These are phyloP conservation scores for Ammodytes marinus DNA, from an alignment of 2,113 vertebrate genomes.

Conservation along the genomic window DNA sequence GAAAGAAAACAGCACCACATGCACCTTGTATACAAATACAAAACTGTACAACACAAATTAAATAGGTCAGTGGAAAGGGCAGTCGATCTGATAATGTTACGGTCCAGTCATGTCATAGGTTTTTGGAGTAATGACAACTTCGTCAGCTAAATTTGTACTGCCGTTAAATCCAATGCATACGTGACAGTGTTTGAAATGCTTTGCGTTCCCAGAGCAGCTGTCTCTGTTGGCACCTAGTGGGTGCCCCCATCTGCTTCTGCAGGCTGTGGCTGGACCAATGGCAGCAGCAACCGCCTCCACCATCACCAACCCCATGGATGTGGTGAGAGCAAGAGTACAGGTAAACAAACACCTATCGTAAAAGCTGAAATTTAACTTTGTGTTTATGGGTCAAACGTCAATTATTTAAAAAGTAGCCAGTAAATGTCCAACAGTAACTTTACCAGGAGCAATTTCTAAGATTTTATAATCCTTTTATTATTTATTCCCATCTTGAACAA, in stretches of 20 bases:
- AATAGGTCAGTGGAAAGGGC: not conserved
- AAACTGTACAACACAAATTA: not conserved
- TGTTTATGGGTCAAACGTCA: not conserved
- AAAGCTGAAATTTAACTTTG: not conserved
- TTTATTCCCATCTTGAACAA: too few relatives aligned
- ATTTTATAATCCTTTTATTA: not conserved
- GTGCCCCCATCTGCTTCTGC: conserved; percentile 95
- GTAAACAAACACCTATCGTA: conserved; percentile 75
- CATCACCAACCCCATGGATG: conserved; percentile 98
- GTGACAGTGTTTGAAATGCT: not conserved
- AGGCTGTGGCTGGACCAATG: conserved; percentile 93
- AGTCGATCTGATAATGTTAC: not conserved
- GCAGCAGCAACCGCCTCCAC: conserved; percentile 95
- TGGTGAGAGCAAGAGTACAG: conserved; percentile 96
- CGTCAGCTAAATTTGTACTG: not conserved
- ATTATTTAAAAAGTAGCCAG: not conserved
- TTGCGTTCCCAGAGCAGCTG: conserved; percentile 89
- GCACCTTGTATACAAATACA: not conserved
- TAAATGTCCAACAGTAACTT: too few relatives aligned
- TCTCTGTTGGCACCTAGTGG: conserved; percentile 90
- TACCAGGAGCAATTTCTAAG: not conserved
- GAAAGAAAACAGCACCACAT: too few relatives aligned
- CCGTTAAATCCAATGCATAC: not conserved
- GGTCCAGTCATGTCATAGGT: not conserved
- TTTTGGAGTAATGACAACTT: not conserved